Conservation (phyloP, 2,888 invertebrate species). For the Luperina testacea region DNA sequence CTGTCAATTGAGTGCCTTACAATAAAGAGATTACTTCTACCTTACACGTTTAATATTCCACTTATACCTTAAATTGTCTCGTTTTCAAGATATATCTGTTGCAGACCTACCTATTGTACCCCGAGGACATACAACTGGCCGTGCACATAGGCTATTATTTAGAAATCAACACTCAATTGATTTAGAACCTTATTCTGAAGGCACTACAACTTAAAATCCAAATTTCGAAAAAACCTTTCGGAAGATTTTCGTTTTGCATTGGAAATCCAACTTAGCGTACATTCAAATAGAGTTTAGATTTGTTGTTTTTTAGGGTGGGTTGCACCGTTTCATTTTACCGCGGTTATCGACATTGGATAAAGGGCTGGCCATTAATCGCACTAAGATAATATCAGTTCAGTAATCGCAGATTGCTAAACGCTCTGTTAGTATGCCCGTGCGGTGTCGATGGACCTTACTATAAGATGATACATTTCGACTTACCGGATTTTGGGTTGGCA, state of each 20-base stretch:
- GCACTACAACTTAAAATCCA: slow-evolving; percentile 42
- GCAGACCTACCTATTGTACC: slow-evolving; percentile 87
- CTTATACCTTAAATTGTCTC: slow-evolving; percentile 87
- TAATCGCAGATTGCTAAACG: slow-evolving; percentile 88
- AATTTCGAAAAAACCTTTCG: slow-evolving; percentile 43
- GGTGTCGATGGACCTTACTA: slow-evolving; percentile 78
- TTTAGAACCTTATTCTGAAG: slow-evolving; percentile 36
- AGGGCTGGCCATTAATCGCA: slow-evolving; percentile 87
- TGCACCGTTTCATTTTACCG: slow-evolving; percentile 69
- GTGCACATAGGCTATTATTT: slow-evolving; percentile 80
- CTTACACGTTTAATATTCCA: slow-evolving; percentile 81
- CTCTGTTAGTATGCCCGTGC: slow-evolving; percentile 80
- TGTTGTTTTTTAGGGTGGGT: slow-evolving; percentile 49
- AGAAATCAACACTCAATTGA: slow-evolving; percentile 57
- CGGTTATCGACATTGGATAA: slow-evolving; percentile 85
- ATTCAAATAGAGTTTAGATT: slow-evolving; percentile 61
- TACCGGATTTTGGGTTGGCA: slow-evolving; percentile 35
- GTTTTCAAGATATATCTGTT: slow-evolving; percentile 85
- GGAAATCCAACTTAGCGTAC: slow-evolving; percentile 43
- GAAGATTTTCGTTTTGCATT: slow-evolving; percentile 43
- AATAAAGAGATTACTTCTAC: slow-evolving; percentile 73
- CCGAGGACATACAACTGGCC: slow-evolving; percentile 85
- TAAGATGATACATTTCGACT: slow-evolving; percentile 53
- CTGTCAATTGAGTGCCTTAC: slow-evolving; percentile 45
- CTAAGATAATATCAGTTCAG: slow-evolving; percentile 86